A percentile compares a stretch with the other conserved stretches of the same genome.
phyloP scores from a whole-genome alignment of 2,888 invertebrate species.

The Agrotis segetum region DNA sequence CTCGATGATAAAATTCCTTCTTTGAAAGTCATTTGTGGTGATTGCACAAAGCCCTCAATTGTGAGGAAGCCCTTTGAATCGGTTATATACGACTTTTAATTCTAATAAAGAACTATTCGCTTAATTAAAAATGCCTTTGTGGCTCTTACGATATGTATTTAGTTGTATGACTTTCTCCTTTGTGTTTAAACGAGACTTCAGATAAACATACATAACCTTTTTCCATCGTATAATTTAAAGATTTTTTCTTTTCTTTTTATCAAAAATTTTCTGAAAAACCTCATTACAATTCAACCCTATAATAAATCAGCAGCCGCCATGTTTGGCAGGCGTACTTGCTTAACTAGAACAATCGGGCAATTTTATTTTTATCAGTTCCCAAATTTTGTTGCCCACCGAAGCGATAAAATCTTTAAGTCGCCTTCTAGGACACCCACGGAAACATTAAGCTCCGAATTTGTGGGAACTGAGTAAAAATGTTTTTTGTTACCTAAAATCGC shows the following conservation, averaged over 20 bases:
- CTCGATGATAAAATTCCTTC: conserved; percentile 74
- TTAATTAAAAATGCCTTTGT: conserved; percentile 58
- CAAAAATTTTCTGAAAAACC: neutral
- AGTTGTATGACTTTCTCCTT: neutral
- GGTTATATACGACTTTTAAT: conserved; percentile 60
- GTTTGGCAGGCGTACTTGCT: conserved; percentile 14
- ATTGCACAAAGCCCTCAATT: conserved; percentile 80
- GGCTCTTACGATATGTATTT: conserved; percentile 1
- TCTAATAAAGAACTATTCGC: conserved; percentile 60
- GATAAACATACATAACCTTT: neutral
- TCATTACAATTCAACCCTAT: neutral
- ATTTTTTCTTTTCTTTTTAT: neutral
- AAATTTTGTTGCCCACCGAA: conserved; percentile 51
- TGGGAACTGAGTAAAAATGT: conserved; percentile 24
- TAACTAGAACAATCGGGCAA: conserved; percentile 42
- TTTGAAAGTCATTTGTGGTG: conserved; percentile 78
- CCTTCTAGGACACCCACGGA: conserved; percentile 37
- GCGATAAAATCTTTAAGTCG: conserved; percentile 51
- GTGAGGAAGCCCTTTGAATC: conserved; percentile 67
- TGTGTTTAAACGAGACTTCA: neutral
- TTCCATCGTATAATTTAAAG: neutral
- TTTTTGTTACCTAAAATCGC: conserved; percentile 45
- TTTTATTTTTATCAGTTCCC: conserved; percentile 58
- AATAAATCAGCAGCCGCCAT: conserved; percentile 39
- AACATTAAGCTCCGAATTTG: conserved; percentile 48